A percentile compares a stretch with the other conserved stretches of the same genome.
phyloP scores from a whole-genome alignment of 92 coral and sea anemone species.

The Porites divaricata region DNA sequence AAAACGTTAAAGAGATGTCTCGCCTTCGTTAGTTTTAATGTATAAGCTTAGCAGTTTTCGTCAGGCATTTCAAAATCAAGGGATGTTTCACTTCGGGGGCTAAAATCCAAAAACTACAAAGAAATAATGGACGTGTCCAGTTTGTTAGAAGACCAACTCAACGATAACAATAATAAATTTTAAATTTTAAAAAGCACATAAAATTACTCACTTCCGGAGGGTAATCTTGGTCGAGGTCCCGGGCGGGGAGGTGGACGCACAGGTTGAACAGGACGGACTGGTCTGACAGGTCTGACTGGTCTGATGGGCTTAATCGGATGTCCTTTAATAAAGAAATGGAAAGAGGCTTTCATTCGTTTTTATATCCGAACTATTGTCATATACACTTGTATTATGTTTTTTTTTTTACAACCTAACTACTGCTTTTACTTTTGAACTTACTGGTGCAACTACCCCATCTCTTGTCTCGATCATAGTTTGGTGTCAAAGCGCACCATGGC shows the following conservation, averaged over 20 bases:
- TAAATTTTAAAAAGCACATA: not conserved
- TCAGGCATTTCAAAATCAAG: too few relatives aligned
- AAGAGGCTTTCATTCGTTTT: not conserved
- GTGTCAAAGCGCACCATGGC: constrained; percentile 76
- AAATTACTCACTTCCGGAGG: constrained; percentile 29
- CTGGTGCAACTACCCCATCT: constrained; percentile 67
- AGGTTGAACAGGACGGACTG: constrained; percentile 17
- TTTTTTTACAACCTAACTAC: too few relatives aligned
- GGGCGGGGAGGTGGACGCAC: not conserved
- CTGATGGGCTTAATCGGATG: constrained; percentile 11
- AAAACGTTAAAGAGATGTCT: too few relatives aligned
- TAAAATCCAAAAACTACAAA: too few relatives aligned
- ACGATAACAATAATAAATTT: not conserved
- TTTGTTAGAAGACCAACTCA: too few relatives aligned
- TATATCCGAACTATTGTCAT: not conserved
- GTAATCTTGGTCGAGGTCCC: constrained; percentile 40
- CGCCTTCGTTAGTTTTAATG: too few relatives aligned
- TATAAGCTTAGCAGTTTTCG: too few relatives aligned
- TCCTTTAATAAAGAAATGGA: not conserved
- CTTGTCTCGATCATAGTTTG: constrained; percentile 69
- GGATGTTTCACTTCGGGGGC: too few relatives aligned
- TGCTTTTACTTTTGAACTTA: constrained; percentile 1
- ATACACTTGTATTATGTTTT: not conserved
- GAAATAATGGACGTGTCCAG: too few relatives aligned
- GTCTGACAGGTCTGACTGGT: constrained; percentile 23